Evolutionary conservation across 92 coral and sea anemone genomes (phyloP), one percentile per base, ranked within the genome.

Genomic region (Montipora capitata): DNA sequence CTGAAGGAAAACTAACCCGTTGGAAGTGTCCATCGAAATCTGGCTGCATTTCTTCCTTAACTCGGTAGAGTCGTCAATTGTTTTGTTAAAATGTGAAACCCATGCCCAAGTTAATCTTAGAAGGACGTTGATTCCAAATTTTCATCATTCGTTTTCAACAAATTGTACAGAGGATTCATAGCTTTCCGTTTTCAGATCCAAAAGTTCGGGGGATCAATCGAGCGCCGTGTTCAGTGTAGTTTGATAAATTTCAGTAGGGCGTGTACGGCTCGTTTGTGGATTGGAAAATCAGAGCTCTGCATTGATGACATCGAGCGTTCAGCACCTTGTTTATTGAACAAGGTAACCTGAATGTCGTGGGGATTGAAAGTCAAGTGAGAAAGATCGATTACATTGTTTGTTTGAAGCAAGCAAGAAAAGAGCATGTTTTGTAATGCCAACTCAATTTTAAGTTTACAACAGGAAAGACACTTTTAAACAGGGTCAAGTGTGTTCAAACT

Each of bases 401-500:
- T 54, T 54, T 7, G 66, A 51, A 81, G 18, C 15, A 15, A 42
- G 15, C 45, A 65, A 39, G 2, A 54, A 81, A 40, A 35, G 35
- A 43, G 16, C 43, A 16, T 42, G 56, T 78, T 42, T 40, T 4
- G 27, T 13, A 10, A 7, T 66, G 63, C 48, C 45, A 13, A 45
- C 43, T 44, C 6, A 78, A 83, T 80, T 72, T 69, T 58, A 56
- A 48, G 65, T 40, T 54, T 68, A 68, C 15, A 16, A 51, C 43
- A 59, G 61, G 61, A 57, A 83, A 83, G 39, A 58, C 40, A 18
- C 43, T 72, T 72, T 4, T 27, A 27, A 44, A 38, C 16, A 27
- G 27, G 80, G 87, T 83, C 87, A 72, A 83, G 87, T 57, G 64
- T 80, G 44, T 57, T 17, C 39, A 42, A 83, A 73, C 72, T 57